Evolutionary conservation across 2,888 invertebrate species (phyloP).

Genomic region (Gandaritis pyraliata): DNA sequence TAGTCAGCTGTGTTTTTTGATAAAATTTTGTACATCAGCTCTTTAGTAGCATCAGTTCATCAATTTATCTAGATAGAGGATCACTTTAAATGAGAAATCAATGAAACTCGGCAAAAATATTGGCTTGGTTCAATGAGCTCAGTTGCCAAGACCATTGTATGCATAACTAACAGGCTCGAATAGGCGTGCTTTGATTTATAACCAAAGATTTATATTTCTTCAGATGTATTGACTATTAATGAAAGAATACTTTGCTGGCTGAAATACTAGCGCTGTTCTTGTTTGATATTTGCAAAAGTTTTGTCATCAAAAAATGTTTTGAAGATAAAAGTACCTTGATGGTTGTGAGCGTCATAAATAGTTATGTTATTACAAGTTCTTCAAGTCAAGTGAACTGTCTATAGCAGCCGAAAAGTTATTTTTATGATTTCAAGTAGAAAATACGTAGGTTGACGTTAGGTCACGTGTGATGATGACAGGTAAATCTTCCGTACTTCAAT

Average conservation of each 20-base stretch:
- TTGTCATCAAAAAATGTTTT: neutral
- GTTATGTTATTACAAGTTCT: neutral
- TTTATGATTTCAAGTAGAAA: neutral
- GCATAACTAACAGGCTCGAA: conserved; percentile 1
- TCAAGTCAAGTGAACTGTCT: neutral
- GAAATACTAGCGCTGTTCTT: neutral
- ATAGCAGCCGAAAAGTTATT: neutral
- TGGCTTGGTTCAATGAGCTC: neutral
- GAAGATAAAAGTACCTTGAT: neutral
- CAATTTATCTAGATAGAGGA: too few species aligned
- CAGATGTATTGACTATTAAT: conserved; percentile 7
- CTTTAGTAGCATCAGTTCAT: too few species aligned
- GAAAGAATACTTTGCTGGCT: conserved; percentile 1
- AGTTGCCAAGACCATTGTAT: conserved; percentile 8
- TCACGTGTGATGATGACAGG: neutral
- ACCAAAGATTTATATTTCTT: conserved; percentile 3
- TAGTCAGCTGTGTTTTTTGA: too few species aligned
- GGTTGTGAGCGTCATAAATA: neutral
- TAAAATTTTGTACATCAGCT: too few species aligned
- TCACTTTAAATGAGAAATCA: too few species aligned
- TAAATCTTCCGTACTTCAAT: neutral
- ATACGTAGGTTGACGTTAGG: neutral
- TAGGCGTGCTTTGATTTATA: conserved; percentile 11
- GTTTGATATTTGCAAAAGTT: neutral
- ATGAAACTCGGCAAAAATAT: neutral